Evolutionary conservation across 1,140 invertebrate species (phyloP).

Genomic region (Ladona fulva): DNA sequence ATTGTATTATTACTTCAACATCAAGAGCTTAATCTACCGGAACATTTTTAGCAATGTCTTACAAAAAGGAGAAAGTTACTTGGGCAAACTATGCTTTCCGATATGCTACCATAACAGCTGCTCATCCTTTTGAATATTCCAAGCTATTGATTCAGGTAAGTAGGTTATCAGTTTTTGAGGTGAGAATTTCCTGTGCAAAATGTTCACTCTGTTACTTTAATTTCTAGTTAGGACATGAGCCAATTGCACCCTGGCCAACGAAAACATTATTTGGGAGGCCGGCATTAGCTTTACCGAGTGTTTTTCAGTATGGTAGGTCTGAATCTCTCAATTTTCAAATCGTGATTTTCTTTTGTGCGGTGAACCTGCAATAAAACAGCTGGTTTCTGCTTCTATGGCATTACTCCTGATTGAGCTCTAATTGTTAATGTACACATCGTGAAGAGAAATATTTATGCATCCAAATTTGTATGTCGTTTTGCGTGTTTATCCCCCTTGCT

Average conservation of each 20-base stretch:
- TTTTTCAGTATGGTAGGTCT: conserved; percentile 69
- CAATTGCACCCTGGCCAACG: conserved; percentile 60
- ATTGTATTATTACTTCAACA: too few species aligned
- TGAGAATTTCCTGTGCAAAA: conserved; percentile 16
- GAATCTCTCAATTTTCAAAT: not conserved
- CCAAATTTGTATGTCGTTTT: not conserved
- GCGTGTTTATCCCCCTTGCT: conserved; percentile 19
- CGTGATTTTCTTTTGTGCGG: too few species aligned
- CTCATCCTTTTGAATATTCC: conserved; percentile 71
- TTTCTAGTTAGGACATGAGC: conserved; percentile 74
- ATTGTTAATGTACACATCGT: too few species aligned
- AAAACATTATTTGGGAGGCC: conserved; percentile 67
- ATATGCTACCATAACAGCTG: conserved; percentile 42
- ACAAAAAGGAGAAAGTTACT: conserved; percentile 12
- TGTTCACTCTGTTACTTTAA: conserved; percentile 8
- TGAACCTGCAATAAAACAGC: too few species aligned
- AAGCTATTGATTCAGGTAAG: conserved; percentile 68
- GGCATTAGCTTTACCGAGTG: conserved; percentile 71
- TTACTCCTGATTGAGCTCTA: too few species aligned
- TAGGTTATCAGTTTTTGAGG: conserved; percentile 14
- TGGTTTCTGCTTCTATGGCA: too few species aligned
- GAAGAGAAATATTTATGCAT: too few species aligned
- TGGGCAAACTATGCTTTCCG: conserved; percentile 27
- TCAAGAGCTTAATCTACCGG: too few species aligned
- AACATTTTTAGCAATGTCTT: not conserved